phyloP scores from a whole-genome alignment of 2,797 vertebrate genomes.

The Eurystomus glaucurus region DNA sequence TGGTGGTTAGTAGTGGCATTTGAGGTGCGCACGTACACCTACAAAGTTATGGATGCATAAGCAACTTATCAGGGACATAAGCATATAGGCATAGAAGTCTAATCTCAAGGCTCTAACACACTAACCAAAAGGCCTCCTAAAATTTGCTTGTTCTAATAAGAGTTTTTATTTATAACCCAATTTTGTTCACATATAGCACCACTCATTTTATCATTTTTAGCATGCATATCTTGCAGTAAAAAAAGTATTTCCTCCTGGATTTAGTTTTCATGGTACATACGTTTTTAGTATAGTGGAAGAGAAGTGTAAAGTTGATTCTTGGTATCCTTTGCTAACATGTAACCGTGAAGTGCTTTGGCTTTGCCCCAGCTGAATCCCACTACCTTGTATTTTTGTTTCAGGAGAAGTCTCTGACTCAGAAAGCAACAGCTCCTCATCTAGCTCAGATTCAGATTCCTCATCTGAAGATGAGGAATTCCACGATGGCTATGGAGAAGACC shows the following conservation, averaged over 20 bases:
- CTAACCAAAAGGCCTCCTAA: neutral
- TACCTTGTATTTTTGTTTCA: slow-evolving; percentile 71
- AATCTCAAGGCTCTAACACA: neutral
- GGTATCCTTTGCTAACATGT: neutral
- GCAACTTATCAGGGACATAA: neutral
- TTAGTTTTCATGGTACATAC: neutral
- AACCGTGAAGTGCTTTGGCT: neutral
- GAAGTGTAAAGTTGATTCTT: neutral
- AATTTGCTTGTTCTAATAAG: neutral
- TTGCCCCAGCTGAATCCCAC: neutral
- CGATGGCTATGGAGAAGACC: slow-evolving; percentile 96
- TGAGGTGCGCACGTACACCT: rapidly evolving
- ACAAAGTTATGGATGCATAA: neutral
- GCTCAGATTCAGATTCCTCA: slow-evolving; percentile 95
- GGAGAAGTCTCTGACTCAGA: slow-evolving; percentile 98
- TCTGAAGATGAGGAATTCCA: slow-evolving; percentile 97
- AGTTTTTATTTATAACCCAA: neutral
- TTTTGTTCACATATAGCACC: neutral
- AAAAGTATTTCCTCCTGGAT: neutral
- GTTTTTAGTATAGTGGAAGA: neutral
- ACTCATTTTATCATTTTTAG: neutral
- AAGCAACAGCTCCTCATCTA: slow-evolving; percentile 97
- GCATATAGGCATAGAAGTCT: neutral
- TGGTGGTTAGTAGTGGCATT: neutral
- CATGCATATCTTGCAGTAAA: neutral